These are phyloP conservation scores for Brachirus orientalis DNA, from an alignment of 2,113 vertebrate species.

Conservation along the genomic window DNA sequence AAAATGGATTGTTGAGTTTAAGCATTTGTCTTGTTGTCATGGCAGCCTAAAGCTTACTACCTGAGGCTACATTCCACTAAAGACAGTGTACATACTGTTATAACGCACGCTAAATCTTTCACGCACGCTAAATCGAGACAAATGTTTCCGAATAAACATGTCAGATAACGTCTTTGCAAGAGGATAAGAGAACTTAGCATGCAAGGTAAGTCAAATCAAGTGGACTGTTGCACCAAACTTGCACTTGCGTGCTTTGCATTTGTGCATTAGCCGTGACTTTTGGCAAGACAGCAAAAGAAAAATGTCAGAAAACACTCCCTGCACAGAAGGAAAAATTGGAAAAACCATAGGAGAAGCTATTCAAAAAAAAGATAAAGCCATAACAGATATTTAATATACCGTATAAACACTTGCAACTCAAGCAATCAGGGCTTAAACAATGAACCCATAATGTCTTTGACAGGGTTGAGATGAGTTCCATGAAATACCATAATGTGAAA, in stretches of 20 bases:
- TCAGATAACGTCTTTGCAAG: not conserved
- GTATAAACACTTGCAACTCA: not conserved
- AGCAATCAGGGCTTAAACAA: not conserved
- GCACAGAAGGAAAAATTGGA: not conserved
- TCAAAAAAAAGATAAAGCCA: not conserved
- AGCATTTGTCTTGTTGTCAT: too few relatives aligned
- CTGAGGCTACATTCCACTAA: too few relatives aligned
- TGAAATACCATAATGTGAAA: constrained; percentile 10
- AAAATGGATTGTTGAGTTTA: too few relatives aligned
- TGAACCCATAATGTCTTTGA: not conserved
- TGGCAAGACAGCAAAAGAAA: too few relatives aligned
- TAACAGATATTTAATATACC: not conserved
- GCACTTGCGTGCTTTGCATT: not conserved
- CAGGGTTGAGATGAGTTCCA: not conserved
- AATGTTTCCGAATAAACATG: too few relatives aligned
- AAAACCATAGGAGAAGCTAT: not conserved
- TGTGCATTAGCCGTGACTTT: not conserved
- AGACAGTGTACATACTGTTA: too few relatives aligned
- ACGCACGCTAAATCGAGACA: too few relatives aligned
- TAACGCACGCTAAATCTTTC: too few relatives aligned
- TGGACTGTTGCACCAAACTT: not conserved
- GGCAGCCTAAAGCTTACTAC: too few relatives aligned
- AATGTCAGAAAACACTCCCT: too few relatives aligned
- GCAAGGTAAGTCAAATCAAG: not conserved
- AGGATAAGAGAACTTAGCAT: not conserved